A percentile compares a stretch with the other conserved stretches of the same genome.
These are phyloP conservation scores for Cheilosia impressa DNA, from an alignment of 2,888 invertebrate species.

Conservation along the genomic window DNA sequence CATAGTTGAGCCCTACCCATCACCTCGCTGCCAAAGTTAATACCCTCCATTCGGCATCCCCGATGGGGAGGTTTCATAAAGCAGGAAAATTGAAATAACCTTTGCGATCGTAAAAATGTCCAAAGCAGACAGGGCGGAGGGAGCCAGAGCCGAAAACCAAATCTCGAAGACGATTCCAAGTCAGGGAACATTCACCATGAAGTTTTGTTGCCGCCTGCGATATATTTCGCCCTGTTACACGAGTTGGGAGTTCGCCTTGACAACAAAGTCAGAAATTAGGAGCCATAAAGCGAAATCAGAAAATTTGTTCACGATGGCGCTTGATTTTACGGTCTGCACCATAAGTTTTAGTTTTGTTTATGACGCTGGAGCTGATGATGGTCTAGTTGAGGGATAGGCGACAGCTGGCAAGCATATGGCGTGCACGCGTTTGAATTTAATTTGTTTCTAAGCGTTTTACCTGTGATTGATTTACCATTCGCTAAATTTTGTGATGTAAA, in stretches of 20 bases:
- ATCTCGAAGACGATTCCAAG: constrained; percentile 4
- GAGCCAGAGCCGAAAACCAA: not conserved
- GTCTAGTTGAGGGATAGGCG: constrained; percentile 5
- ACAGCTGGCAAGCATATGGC: not conserved
- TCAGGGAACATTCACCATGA: constrained; percentile 5
- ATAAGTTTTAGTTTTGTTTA: constrained; percentile 62
- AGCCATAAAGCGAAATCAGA: constrained; percentile 56
- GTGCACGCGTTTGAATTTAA: not conserved
- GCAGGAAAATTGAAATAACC: constrained; percentile 62
- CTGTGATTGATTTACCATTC: too few relatives aligned
- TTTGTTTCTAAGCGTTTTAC: too few relatives aligned
- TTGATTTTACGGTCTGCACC: constrained; percentile 54
- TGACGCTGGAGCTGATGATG: constrained; percentile 5
- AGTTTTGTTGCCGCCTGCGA: constrained; percentile 7
- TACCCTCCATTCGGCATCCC: not conserved
- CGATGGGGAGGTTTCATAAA: constrained; percentile 41
- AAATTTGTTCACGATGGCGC: constrained; percentile 62
- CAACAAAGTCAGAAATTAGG: constrained; percentile 65
- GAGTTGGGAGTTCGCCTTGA: constrained; percentile 22
- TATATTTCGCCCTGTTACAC: constrained; percentile 14
- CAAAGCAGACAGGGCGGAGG: constrained; percentile 35
- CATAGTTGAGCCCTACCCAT: not conserved
- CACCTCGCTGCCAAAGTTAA: not conserved
- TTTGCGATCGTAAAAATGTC: constrained; percentile 69
- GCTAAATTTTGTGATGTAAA: too few relatives aligned